A percentile compares a stretch with the other conserved stretches of the same genome.
Evolutionary conservation across 2,113 vertebrate genomes (phyloP).

Genomic region (Amphiprion percula): DNA sequence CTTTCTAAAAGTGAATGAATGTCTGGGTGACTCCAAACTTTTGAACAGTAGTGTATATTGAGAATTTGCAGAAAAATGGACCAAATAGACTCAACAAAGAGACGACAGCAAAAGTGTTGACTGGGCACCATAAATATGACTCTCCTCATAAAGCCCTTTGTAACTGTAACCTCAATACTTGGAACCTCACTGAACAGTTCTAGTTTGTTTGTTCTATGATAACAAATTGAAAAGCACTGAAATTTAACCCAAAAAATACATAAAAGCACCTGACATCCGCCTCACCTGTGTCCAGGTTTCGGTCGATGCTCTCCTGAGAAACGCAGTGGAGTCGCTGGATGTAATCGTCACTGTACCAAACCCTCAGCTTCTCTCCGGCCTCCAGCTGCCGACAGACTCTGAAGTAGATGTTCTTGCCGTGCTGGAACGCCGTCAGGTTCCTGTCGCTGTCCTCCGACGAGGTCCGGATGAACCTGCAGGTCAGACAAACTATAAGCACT

Average conservation of each 20-base stretch:
- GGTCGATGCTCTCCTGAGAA: conserved; percentile 90
- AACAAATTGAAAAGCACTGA: too few relatives aligned
- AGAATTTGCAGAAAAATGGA: too few relatives aligned
- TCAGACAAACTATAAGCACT: not conserved
- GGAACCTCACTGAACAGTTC: too few relatives aligned
- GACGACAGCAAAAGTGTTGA: too few relatives aligned
- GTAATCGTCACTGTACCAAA: conserved; percentile 96
- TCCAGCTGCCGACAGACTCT: conserved; percentile 87
- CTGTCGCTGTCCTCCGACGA: conserved; percentile 91
- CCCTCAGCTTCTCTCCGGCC: conserved; percentile 90
- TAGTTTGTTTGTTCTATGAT: too few relatives aligned
- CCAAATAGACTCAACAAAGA: too few relatives aligned
- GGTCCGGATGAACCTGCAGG: conserved; percentile 90
- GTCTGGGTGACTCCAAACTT: too few relatives aligned
- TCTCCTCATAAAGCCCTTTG: too few relatives aligned
- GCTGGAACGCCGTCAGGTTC: conserved; percentile 95
- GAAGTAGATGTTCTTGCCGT: conserved; percentile 91
- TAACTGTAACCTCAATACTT: too few relatives aligned
- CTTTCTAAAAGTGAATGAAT: conserved; percentile 53
- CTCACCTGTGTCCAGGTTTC: conserved; percentile 89
- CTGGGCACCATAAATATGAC: too few relatives aligned
- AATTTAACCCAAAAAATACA: too few relatives aligned
- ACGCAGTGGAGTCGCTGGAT: conserved; percentile 90
- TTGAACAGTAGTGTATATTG: too few relatives aligned
- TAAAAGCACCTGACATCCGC: not conserved